phyloP scores from a whole-genome alignment of 1,140 invertebrate genomes.

The Ditylenchus dipsaci region DNA sequence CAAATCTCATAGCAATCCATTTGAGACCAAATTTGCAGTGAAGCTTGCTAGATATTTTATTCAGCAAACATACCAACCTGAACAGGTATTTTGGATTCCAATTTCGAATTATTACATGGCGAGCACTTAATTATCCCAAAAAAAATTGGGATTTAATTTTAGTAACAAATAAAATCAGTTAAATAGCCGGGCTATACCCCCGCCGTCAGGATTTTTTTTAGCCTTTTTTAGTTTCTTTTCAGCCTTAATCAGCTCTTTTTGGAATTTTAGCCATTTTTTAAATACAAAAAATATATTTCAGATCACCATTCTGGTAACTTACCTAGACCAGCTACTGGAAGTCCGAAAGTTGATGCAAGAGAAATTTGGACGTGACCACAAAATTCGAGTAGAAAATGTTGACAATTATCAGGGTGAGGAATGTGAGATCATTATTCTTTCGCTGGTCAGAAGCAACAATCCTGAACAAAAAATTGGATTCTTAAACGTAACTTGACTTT shows the following conservation, averaged over 20 bases:
- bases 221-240: no score
- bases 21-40: slow-evolving; percentile 58
- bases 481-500: slow-evolving; percentile 63
- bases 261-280: no score
- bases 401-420: slow-evolving; percentile 83
- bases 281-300: no score
- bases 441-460: slow-evolving; percentile 73
- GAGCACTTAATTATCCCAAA: no score
- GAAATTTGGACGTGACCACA: slow-evolving; percentile 32
- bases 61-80: slow-evolving; percentile 56
- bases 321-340: slow-evolving; percentile 58
- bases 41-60: slow-evolving; percentile 58
- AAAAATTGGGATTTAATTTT: no score
- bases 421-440: slow-evolving; percentile 75
- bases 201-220: no score
- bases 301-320: slow-evolving; percentile 60
- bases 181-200: no score
- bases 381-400: slow-evolving; percentile 65
- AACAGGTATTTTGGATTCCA: no score
- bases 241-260: no score
- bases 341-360: slow-evolving; percentile 40
- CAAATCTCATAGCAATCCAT: slow-evolving; percentile 56
- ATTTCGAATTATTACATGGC: no score
- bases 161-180: no score
- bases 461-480: slow-evolving; percentile 71